Evolutionary conservation across 1,140 invertebrate genomes (phyloP), one percentile per base, ranked within the genome.

Genomic region (Tachypleus tridentatus): DNA sequence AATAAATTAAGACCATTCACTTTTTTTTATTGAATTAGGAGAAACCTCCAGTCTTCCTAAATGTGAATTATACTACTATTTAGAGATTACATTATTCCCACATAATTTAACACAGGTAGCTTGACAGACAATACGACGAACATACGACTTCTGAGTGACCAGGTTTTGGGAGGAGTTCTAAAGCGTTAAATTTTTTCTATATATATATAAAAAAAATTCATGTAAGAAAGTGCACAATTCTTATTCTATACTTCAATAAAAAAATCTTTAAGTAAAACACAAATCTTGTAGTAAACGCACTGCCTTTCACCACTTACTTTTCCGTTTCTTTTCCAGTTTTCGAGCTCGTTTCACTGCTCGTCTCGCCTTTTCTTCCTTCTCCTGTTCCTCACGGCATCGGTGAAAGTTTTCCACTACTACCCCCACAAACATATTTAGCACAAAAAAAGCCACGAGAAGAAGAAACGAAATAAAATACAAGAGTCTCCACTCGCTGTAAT

Each of bases 351-450:
- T 99, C 3, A 92, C 91, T 3, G 93, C 90, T 69, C 96, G 82
- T 61, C 93, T 81, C 0, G 97, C 94, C 74, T 93, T 84, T 76
- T 99, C 97, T 77, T 99, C 97, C 76, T 95, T 96, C 76, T 99
- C 97, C 74, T 99, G 96, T 74, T 98, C 93, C 76, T 98, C 96
- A 49, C 97, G 85, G 77, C 97, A 99, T 59, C 97, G 85, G 75
- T 99, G 97, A 77, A 99, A 99, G 80, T 99, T 99, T 79, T 99
- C 97, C 9, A 99, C 97, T 3, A 99, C 97, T 0, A 99, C 97
- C 61, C 97, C 97, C 29, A 99, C 97, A 76, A 99, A 99, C 97
- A 99, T 99, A 82, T 99, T 99, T 9, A 99, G 80, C 3, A 99
- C 97, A 78, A 98, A 98, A 80, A 99, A 99, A 49, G 96, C 97